Evolutionary conservation across 2,888 invertebrate genomes (phyloP).

Genomic region (Pandemis cinnamomeana): DNA sequence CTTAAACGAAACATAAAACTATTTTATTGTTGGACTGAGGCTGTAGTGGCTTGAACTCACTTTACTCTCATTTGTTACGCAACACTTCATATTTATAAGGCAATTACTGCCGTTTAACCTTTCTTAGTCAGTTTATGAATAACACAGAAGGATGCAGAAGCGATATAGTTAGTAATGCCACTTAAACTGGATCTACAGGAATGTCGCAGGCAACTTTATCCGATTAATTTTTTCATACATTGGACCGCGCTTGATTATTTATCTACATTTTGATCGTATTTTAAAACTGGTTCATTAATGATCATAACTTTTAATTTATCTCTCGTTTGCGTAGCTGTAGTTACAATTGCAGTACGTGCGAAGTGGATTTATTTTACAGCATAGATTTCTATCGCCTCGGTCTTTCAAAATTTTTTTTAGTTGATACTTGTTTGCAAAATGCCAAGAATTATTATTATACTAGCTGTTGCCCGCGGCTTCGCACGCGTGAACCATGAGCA

Average conservation of each 20-base stretch:
- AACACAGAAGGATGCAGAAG: conserved; percentile 52
- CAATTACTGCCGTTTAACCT: conserved; percentile 39
- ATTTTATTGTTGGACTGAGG: no score
- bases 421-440: conserved; percentile 6
- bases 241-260: conserved; percentile 63
- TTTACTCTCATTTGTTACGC: conserved; percentile 37
- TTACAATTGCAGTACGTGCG: conserved; percentile 63
- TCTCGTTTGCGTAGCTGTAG: conserved; percentile 61
- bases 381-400: conserved; percentile 51
- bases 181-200: conserved; percentile 53
- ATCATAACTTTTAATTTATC: conserved; percentile 76
- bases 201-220: conserved; percentile 59
- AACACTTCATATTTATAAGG: conserved; percentile 34
- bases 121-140: conserved; percentile 39
- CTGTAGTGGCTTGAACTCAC: no score
- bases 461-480: no score
- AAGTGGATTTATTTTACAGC: conserved; percentile 59
- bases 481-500: no score
- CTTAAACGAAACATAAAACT: no score
- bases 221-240: conserved; percentile 67
- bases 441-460: no score
- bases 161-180: conserved; percentile 50
- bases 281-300: conserved; percentile 78
- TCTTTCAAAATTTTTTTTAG: conserved; percentile 2
- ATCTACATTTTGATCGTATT: conserved; percentile 71